Evolutionary conservation across 2,797 vertebrate species (phyloP), one percentile per base, ranked within the genome.

Genomic region (Pteronotus mesoamericanus): DNA sequence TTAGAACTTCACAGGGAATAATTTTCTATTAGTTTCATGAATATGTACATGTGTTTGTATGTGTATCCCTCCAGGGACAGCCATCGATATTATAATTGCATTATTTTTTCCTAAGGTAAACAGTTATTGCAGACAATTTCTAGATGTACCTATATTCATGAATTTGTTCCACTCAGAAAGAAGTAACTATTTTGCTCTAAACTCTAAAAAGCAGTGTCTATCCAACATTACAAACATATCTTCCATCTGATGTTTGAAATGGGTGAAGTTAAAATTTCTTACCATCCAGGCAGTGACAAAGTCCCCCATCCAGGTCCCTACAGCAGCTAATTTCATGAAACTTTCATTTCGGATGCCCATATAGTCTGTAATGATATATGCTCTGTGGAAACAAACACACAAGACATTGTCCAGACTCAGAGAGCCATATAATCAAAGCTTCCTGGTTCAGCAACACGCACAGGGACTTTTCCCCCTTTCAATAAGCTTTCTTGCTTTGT

Each of bases 221-320:
- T 34, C 26, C 44, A 86, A 69, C 26, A 79, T 66, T 48, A 48
- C 11, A 8, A 84, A 82, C 8, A 66, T 12, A 29, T 80, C 69
- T 86, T 95, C 29, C 12, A 72, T 34, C 9, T 22, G 26, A 79
- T 26, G 14, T 82, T 90, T 71, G 32, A 93, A 96, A 89, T 78
- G 79, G 71, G 87, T 83, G 26, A 96, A 94, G 55, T 85, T 94
- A 87, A 97, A 93, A 57, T 6, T 75, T 96, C 99, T 99, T 98
- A 99, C 99, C 99, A 99, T 99, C 99, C 99, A 99, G 0, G 99
- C 99, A 55, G 99, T 99, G 98, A 99, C 99, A 98, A 99, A 99
- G 98, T 99, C 99, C 97, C 99, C 99, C 99, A 99, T 99, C 99
- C 99, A 99, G 26, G 99, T 99, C 94, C 99, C 99, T 96, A 99